These are phyloP conservation scores for Chaetodon auriga DNA, from an alignment of 2,113 vertebrate genomes.

Conservation along the genomic window DNA sequence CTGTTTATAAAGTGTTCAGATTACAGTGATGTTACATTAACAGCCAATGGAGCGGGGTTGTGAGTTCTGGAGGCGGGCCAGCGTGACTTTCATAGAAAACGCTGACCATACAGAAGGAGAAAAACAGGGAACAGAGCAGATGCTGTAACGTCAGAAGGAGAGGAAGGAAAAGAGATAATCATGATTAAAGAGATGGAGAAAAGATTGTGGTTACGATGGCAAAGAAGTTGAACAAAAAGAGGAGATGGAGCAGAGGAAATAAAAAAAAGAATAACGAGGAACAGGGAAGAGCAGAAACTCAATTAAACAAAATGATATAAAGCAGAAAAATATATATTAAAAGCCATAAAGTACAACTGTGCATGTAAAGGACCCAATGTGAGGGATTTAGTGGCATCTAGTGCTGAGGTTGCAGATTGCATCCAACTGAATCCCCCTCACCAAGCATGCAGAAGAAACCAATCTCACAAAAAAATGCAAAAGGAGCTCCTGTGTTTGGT, in stretches of 20 bases:
- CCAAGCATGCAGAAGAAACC: too few relatives aligned
- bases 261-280: neutral
- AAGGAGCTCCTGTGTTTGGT: too few relatives aligned
- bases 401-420: too few relatives aligned
- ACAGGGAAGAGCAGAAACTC: neutral
- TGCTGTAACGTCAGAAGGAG: neutral
- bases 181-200: slow-evolving; percentile 13
- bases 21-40: slow-evolving; percentile 63
- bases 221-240: slow-evolving; percentile 2
- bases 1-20: slow-evolving; percentile 56
- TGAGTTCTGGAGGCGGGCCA: slow-evolving; percentile 62
- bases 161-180: neutral
- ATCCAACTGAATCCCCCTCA: too few relatives aligned
- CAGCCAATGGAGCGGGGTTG: slow-evolving; percentile 57
- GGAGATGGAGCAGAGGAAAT: neutral
- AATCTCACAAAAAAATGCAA: too few relatives aligned
- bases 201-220: slow-evolving; percentile 4
- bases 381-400: too few relatives aligned
- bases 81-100: slow-evolving; percentile 15
- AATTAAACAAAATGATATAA: neutral
- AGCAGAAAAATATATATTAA: too few relatives aligned
- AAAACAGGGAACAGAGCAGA: neutral
- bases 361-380: neutral
- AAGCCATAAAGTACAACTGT: neutral
- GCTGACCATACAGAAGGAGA: slow-evolving; percentile 22